A percentile compares a stretch with the other conserved stretches of the same genome.
Conservation (phyloP, 2,113 vertebrate species). For the Coracopsis vasa region DNA sequence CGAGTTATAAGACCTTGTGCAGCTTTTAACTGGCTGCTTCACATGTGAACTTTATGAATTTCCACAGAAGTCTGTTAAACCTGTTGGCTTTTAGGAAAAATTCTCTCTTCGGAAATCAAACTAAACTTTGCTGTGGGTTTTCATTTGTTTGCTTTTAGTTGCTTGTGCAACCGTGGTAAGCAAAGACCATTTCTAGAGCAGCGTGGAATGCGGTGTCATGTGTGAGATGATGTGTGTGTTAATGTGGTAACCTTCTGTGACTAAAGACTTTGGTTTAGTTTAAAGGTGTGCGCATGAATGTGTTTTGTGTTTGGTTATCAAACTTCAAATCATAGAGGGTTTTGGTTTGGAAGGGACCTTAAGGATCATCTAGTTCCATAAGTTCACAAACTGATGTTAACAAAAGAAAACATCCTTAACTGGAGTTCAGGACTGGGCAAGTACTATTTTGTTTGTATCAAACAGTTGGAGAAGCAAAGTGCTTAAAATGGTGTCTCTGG, state of each 20-base stretch:
- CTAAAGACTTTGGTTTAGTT: neutral
- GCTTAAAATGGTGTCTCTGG: neutral
- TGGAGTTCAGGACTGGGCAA: neutral
- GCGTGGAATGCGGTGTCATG: neutral
- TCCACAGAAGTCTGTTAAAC: neutral
- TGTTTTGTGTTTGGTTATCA: neutral
- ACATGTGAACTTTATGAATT: rapidly evolving
- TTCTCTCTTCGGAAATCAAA: neutral
- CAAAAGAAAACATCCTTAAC: neutral
- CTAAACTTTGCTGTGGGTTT: neutral
- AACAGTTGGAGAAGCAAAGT: neutral
- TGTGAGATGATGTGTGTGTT: rapidly evolving
- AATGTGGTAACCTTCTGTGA: neutral
- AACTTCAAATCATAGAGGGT: neutral
- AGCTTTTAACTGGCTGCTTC: neutral
- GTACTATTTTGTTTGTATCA: neutral
- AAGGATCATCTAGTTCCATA: neutral
- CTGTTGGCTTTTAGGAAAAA: neutral
- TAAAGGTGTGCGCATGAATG: neutral
- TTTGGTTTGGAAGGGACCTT: neutral
- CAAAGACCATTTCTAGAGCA: neutral
- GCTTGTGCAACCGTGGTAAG: neutral
- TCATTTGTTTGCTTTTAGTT: neutral
- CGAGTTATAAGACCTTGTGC: neutral
- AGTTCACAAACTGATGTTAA: neutral